Evolutionary conservation across 2,797 vertebrate species (phyloP).

Genomic region (Myotis findleyi): DNA sequence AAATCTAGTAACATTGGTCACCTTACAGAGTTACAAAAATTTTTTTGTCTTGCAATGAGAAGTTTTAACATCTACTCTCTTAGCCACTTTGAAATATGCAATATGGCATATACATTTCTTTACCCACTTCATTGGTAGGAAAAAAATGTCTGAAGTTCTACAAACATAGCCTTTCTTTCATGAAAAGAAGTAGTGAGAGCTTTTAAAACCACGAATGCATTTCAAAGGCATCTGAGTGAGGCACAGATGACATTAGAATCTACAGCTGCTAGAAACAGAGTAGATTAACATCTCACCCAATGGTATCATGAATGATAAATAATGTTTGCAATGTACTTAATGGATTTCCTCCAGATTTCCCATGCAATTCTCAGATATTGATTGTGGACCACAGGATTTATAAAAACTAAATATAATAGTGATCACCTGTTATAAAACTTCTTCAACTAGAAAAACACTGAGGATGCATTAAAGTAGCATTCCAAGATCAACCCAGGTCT

Average conservation of each 20-base stretch:
- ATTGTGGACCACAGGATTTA: conserved; percentile 2
- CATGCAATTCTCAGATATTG: conserved; percentile 13
- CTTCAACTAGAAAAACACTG: not conserved
- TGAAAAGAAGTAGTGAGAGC: not conserved
- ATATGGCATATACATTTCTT: not conserved
- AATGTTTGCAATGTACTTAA: conserved; percentile 43
- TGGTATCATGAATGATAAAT: conserved; percentile 19
- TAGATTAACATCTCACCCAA: not conserved
- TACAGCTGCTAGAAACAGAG: not conserved
- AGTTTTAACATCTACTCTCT: not conserved
- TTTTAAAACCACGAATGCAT: conserved; percentile 38
- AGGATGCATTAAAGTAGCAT: not conserved
- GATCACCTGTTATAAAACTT: not conserved
- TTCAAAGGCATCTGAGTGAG: not conserved
- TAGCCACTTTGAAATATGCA: not conserved
- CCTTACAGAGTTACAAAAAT: not conserved
- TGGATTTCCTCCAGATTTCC: not conserved
- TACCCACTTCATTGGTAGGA: not conserved
- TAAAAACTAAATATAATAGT: not conserved
- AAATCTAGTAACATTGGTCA: not conserved
- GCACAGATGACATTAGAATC: not conserved
- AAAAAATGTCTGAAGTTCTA: not conserved
- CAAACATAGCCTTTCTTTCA: not conserved
- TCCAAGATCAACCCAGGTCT: not conserved
- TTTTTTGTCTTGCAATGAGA: not conserved